Evolutionary conservation across 1,140 invertebrate species (phyloP).

Genomic region (Caenorhabditis latens): DNA sequence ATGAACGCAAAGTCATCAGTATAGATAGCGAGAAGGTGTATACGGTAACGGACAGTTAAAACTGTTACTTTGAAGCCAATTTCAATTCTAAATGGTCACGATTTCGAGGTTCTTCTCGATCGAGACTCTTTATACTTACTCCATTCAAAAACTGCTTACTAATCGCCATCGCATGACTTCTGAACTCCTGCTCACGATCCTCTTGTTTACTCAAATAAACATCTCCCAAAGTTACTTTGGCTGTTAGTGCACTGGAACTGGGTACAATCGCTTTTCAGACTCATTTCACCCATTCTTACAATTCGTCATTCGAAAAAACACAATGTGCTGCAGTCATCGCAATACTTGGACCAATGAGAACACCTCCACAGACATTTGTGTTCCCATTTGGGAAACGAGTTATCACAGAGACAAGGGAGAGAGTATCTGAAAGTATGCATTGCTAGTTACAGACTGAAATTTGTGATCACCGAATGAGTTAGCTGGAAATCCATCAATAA

Average conservation of each 20-base stretch:
- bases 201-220: not conserved
- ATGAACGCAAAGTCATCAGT: too few species aligned
- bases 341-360: conserved; percentile 43
- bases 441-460: not conserved
- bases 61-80: too few species aligned
- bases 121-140: not conserved
- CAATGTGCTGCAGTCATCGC: conserved; percentile 27
- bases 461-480: conserved; percentile 6
- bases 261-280: too few species aligned
- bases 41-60: too few species aligned
- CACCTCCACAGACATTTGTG: conserved; percentile 9
- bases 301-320: conserved; percentile 6
- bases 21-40: too few species aligned
- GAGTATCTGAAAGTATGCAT: not conserved
- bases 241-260: not conserved
- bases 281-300: not conserved
- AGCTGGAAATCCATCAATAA: conserved; percentile 14
- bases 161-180: conserved; percentile 41
- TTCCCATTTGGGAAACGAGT: conserved; percentile 13
- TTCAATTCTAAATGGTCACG: too few species aligned
- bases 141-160: not conserved
- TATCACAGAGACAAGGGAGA: conserved; percentile 3
- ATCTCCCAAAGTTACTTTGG: conserved; percentile 6
- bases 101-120: too few species aligned
- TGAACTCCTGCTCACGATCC: conserved; percentile 7